Evolutionary conservation across 1,140 invertebrate species (phyloP).

Genomic region (Plodia interpunctella): DNA sequence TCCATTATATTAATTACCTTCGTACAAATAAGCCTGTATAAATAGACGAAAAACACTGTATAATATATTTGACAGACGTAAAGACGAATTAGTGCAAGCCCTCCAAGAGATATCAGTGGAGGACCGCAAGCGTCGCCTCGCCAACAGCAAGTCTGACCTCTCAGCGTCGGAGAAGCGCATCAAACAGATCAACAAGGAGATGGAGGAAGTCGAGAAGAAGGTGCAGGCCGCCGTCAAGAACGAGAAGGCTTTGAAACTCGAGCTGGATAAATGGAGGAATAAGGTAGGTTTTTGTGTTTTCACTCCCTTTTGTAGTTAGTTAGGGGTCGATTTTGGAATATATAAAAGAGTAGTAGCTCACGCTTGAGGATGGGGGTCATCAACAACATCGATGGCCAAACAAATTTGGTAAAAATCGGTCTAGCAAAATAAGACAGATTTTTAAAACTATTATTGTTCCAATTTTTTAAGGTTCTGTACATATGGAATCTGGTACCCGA

Average conservation of each 20-base stretch:
- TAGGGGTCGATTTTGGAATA: too few relatives aligned
- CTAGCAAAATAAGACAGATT: too few relatives aligned
- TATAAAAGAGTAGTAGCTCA: too few relatives aligned
- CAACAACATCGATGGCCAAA: too few relatives aligned
- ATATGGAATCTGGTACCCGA: too few relatives aligned
- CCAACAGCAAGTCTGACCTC: constrained; percentile 89
- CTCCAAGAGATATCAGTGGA: constrained; percentile 97
- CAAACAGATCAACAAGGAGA: constrained; percentile 88
- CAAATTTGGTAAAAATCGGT: too few relatives aligned
- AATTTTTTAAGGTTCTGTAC: too few relatives aligned
- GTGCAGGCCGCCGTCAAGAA: constrained; percentile 88
- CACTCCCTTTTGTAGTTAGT: too few relatives aligned
- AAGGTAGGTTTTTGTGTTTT: constrained; percentile 66
- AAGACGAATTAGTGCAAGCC: constrained; percentile 93
- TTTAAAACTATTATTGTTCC: too few relatives aligned
- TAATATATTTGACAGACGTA: constrained; percentile 70
- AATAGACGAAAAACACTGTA: not conserved
- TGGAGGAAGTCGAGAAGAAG: constrained; percentile 80
- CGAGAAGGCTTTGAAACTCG: constrained; percentile 82
- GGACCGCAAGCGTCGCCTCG: constrained; percentile 91
- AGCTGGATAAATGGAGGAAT: constrained; percentile 89
- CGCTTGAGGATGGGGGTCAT: too few relatives aligned
- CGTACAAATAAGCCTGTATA: too few relatives aligned
- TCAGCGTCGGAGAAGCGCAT: constrained; percentile 88
- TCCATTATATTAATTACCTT: too few relatives aligned